A percentile compares a stretch with the other conserved stretches of the same genome.
Conservation (phyloP, 1,140 invertebrate species). For the Asbolus verrucosus region DNA sequence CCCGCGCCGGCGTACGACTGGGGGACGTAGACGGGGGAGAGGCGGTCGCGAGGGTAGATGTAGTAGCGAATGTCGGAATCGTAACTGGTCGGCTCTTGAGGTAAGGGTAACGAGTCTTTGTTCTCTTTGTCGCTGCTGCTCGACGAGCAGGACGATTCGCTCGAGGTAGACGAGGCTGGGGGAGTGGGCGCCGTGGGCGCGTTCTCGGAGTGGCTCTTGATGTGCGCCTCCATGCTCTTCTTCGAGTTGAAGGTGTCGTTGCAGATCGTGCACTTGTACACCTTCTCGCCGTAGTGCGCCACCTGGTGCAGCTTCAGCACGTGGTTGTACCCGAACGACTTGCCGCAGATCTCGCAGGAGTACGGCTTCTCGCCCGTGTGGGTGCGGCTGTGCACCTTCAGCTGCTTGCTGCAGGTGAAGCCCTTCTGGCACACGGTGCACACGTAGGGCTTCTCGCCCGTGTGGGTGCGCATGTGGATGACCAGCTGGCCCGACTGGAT, state of each 20-base stretch:
- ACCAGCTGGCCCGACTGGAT: constrained; percentile 90
- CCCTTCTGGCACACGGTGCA: constrained; percentile 87
- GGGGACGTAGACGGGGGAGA: constrained; percentile 62
- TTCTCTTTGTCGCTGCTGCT: constrained; percentile 68
- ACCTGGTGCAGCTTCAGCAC: constrained; percentile 89
- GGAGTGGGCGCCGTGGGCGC: constrained; percentile 65
- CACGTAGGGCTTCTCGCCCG: constrained; percentile 91
- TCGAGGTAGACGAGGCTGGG: constrained; percentile 58
- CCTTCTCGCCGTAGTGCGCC: constrained; percentile 91
- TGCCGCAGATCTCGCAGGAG: constrained; percentile 81
- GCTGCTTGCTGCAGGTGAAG: constrained; percentile 90
- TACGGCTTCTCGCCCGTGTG: constrained; percentile 87
- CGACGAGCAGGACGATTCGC: constrained; percentile 58
- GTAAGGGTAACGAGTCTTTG: constrained; percentile 58
- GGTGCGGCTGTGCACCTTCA: constrained; percentile 87
- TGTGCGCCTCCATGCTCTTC: constrained; percentile 89
- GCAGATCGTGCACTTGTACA: constrained; percentile 92
- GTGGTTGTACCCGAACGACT: constrained; percentile 84
- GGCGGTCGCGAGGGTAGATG: constrained; percentile 56
- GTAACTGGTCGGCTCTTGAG: constrained; percentile 52
- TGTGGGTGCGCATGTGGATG: constrained; percentile 89
- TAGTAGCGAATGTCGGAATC: constrained; percentile 61
- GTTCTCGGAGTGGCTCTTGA: constrained; percentile 87
- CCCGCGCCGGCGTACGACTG: constrained; percentile 54
- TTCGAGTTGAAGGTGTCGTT: constrained; percentile 90